Evolutionary conservation across 2,888 invertebrate genomes (phyloP), one percentile per base, ranked within the genome.

Genomic region (Campopleginae sp.): DNA sequence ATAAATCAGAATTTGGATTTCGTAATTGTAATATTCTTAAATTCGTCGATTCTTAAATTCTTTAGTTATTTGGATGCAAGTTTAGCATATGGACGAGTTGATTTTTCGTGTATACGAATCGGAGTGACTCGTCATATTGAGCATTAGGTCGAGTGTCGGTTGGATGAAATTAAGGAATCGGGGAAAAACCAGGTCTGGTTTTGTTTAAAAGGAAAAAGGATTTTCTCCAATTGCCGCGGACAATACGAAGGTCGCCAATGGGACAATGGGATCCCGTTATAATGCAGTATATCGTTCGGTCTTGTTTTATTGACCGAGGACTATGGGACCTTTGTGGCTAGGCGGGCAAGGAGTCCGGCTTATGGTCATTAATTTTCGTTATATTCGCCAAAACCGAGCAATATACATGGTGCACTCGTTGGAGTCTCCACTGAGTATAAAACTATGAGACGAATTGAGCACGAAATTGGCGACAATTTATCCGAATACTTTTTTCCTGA

Each of bases 361-460:
- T 88, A 88, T 82, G 81, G 68, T 84, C 85, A 87, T 88, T 89
- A 85, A 89, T 89, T 88, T 75, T 85, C 85, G 76, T 87, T 88
- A 87, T 88, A 87, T 87, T 86, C 83, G 78, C 14, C 71, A 76
- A 87, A 86, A 86, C 85, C 85, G 80, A 86, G 84, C 82, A 82
- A 84, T 87, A 84, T 82, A 86, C 70, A 46, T 48, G 58, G 14
- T 70, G 31, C 51, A 42, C 23, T 46, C 19, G 44, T 4, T 5
- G 23, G 61, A 58, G 23, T 48, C 71, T 31, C 38, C 0, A 33
- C 48, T 33, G 19, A 46, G 42, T 54, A 82, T 44, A 54, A 80
- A 72, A 72, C 42, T 51, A 44, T 80, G 65, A 63, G 70, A 78
- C 42, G 42, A 54, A 38, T 38, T 72, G 38, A 31, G 72, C 23